Percentiles rank a stretch among this genome's conserved stretches.
These are phyloP conservation scores for Papilio glaucus DNA, from an alignment of 1,140 invertebrate genomes.

Conservation along the genomic window DNA sequence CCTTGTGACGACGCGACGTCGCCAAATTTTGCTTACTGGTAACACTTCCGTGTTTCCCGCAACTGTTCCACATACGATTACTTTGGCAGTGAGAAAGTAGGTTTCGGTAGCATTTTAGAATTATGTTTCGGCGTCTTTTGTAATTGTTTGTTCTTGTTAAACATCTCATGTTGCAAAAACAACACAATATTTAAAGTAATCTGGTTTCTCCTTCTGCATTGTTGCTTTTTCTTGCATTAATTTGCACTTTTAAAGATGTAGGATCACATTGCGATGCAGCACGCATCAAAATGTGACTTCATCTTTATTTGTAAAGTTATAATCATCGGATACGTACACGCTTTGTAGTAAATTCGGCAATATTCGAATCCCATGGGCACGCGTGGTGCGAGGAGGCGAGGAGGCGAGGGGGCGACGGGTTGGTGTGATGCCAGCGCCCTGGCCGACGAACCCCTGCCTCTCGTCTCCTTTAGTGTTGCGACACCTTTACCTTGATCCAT, in stretches of 20 bases:
- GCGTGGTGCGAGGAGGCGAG: too few relatives aligned
- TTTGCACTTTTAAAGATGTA: too few relatives aligned
- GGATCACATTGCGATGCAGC: too few relatives aligned
- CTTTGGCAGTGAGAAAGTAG: neutral
- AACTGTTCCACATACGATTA: neutral
- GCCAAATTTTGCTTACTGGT: neutral
- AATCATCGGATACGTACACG: too few relatives aligned
- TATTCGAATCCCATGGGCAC: too few relatives aligned
- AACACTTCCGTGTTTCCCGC: neutral
- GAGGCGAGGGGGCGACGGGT: neutral
- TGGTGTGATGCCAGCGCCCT: conserved; percentile 11
- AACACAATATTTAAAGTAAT: too few relatives aligned
- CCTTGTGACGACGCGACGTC: neutral
- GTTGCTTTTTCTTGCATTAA: too few relatives aligned
- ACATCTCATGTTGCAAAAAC: neutral
- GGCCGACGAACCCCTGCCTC: neutral
- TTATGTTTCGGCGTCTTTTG: neutral
- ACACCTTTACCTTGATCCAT: conserved; percentile 15
- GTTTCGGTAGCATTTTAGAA: neutral
- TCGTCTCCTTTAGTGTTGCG: conserved; percentile 12
- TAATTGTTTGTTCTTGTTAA: neutral
- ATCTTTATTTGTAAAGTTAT: too few relatives aligned
- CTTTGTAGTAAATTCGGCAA: too few relatives aligned
- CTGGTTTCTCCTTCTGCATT: too few relatives aligned
- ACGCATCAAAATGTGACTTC: too few relatives aligned